Percentiles rank a stretch among this genome's conserved stretches.
These are phyloP conservation scores for Brienomyrus brachyistius DNA, from an alignment of 2,113 vertebrate genomes.

Conservation along the genomic window DNA sequence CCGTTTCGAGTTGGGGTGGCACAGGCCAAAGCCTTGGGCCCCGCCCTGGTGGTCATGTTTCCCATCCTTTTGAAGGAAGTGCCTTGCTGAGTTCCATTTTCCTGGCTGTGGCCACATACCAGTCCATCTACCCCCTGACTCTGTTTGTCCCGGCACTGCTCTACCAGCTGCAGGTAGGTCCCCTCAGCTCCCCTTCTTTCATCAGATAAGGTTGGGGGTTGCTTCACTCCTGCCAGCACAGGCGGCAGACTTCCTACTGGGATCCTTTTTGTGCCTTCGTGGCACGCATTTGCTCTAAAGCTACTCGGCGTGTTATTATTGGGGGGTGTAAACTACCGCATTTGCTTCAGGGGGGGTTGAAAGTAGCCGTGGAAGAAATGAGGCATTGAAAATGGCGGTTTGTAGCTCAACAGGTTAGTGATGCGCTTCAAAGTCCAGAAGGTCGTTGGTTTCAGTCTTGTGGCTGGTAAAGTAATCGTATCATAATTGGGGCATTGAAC, in stretches of 20 bases:
- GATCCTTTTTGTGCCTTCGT: not conserved
- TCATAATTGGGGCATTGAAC: not conserved
- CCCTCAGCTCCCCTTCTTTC: not conserved
- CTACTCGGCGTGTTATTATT: not conserved
- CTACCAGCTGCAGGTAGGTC: constrained; percentile 76
- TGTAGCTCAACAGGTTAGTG: not conserved
- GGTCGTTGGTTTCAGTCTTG: not conserved
- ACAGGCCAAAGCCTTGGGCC: not conserved
- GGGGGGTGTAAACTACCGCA: not conserved
- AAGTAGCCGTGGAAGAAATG: not conserved
- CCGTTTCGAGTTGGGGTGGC: not conserved
- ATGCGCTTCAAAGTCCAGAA: not conserved
- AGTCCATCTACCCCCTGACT: constrained; percentile 87
- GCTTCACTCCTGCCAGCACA: not conserved
- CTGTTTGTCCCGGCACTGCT: constrained; percentile 83
- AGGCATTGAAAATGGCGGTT: not conserved
- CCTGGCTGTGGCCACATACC: constrained; percentile 87
- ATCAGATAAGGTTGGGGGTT: too few relatives aligned
- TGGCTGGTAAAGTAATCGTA: not conserved
- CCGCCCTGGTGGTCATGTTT: not conserved
- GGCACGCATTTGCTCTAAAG: not conserved
- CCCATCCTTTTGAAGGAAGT: constrained; percentile 64
- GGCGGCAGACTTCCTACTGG: not conserved
- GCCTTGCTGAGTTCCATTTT: constrained; percentile 87
- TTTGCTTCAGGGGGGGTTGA: not conserved